Percentiles rank a stretch among this genome's conserved stretches.
These are phyloP conservation scores for Schizopygopsis pylzovi DNA, from an alignment of 2,797 vertebrate species.

Conservation along the genomic window DNA sequence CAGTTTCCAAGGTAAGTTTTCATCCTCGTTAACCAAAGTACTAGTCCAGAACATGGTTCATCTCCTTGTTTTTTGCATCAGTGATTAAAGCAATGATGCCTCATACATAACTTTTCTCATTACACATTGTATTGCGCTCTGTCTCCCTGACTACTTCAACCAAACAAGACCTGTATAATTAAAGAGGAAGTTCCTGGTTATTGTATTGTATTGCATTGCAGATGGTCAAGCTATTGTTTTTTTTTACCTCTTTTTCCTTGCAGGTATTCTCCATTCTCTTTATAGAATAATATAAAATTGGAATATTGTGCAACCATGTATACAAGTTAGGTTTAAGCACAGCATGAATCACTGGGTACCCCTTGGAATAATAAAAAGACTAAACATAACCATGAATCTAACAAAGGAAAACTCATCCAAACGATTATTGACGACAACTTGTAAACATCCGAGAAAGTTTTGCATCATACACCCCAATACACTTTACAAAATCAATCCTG, in stretches of 20 bases:
- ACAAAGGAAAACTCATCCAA: background rate
- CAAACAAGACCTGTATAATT: conserved; percentile 64
- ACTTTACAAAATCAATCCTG: background rate
- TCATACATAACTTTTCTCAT: conserved; percentile 65
- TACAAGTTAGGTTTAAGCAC: background rate
- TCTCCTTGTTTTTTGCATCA: conserved; percentile 63
- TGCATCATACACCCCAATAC: background rate
- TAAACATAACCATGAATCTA: background rate
- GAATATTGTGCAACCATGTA: too few species aligned
- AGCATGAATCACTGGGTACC: background rate
- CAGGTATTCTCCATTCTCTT: background rate
- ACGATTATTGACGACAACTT: background rate
- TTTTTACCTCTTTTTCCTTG: conserved; percentile 37
- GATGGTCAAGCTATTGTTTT: conserved; percentile 51
- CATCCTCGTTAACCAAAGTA: conserved; percentile 47
- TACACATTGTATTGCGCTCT: conserved; percentile 47
- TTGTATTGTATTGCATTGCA: conserved; percentile 61
- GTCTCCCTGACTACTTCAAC: conserved; percentile 72
- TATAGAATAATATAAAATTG: background rate
- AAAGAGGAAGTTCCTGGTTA: conserved; percentile 79
- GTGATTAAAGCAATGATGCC: conserved; percentile 51
- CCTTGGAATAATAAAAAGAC: background rate
- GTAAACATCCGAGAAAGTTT: background rate
- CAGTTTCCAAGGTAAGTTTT: conserved; percentile 87
- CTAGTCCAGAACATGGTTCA: conserved; percentile 58